Evolutionary conservation across 2,797 vertebrate species (phyloP).

Genomic region (Ptychobarbus kaznakovi): DNA sequence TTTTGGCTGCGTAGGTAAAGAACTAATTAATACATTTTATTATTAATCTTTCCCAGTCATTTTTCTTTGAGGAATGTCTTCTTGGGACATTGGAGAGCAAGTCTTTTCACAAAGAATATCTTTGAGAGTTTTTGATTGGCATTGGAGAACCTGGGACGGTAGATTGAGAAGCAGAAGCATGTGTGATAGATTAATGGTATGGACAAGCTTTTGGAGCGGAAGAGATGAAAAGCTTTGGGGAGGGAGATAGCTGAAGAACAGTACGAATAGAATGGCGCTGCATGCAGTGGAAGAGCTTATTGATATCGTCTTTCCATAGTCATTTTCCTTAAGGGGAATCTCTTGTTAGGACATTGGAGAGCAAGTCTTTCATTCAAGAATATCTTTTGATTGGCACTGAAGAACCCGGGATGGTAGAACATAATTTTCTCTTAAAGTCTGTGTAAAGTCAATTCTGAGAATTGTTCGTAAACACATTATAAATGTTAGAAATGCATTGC

Average conservation of each 20-base stretch:
- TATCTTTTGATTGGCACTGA: background rate
- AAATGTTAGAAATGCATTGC: no score
- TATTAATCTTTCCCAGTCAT: background rate
- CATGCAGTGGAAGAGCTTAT: background rate
- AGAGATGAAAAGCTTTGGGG: background rate
- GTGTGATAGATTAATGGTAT: slow-evolving; percentile 3
- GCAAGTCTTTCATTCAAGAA: background rate
- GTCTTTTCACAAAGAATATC: background rate
- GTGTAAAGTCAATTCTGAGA: no score
- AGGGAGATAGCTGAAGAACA: background rate
- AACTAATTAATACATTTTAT: background rate
- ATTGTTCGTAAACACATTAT: no score
- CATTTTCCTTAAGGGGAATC: slow-evolving; percentile 3
- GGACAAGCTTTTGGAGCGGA: background rate
- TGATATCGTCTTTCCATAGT: background rate
- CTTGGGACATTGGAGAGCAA: background rate
- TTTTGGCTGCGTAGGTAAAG: background rate
- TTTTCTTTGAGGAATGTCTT: background rate
- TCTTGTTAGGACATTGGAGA: background rate
- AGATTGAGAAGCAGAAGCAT: slow-evolving; percentile 2
- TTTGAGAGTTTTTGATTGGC: background rate
- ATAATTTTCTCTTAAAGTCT: background rate
- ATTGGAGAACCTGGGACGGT: background rate
- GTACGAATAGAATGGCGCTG: background rate
- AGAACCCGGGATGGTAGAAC: background rate